These are phyloP conservation scores for Istiophorus platypterus DNA, from an alignment of 2,113 vertebrate species.

Conservation along the genomic window DNA sequence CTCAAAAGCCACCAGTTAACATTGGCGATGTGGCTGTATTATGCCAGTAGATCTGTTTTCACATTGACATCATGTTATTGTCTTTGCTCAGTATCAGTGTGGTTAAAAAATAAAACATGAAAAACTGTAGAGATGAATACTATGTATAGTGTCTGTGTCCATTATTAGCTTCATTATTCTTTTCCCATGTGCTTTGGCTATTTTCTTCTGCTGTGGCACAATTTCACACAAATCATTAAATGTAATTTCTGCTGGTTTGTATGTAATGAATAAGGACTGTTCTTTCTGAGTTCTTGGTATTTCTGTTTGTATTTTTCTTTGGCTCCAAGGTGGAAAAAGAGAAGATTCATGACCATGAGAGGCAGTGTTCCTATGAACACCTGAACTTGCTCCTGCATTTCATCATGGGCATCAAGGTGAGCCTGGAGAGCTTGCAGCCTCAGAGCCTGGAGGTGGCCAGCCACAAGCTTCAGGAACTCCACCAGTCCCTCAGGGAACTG, in stretches of 20 bases:
- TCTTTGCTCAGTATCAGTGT: not conserved
- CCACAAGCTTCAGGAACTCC: conserved; percentile 85
- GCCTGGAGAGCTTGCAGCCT: conserved; percentile 86
- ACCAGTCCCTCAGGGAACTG: conserved; percentile 85
- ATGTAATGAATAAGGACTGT: not conserved
- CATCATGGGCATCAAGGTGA: conserved; percentile 89
- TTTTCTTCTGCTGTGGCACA: conserved; percentile 20
- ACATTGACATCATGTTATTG: not conserved
- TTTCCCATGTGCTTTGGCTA: conserved; percentile 15
- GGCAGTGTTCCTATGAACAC: conserved; percentile 88
- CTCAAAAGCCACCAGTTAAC: too few species aligned
- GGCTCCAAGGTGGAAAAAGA: conserved; percentile 90
- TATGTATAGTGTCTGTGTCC: not conserved
- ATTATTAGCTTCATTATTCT: conserved; percentile 18
- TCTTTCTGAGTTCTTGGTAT: not conserved
- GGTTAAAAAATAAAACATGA: not conserved
- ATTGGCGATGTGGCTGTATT: too few species aligned
- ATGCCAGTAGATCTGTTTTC: not conserved
- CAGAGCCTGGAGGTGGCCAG: conserved; percentile 85
- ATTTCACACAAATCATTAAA: conserved; percentile 6
- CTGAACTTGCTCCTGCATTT: conserved; percentile 91
- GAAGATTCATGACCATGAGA: conserved; percentile 90
- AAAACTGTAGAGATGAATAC: not conserved
- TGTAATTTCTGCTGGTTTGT: not conserved
- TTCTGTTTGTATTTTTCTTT: conserved; percentile 26